These are phyloP conservation scores for Monodelphis domestica DNA, from an alignment of 2,797 vertebrate species.

Conservation along the genomic window DNA sequence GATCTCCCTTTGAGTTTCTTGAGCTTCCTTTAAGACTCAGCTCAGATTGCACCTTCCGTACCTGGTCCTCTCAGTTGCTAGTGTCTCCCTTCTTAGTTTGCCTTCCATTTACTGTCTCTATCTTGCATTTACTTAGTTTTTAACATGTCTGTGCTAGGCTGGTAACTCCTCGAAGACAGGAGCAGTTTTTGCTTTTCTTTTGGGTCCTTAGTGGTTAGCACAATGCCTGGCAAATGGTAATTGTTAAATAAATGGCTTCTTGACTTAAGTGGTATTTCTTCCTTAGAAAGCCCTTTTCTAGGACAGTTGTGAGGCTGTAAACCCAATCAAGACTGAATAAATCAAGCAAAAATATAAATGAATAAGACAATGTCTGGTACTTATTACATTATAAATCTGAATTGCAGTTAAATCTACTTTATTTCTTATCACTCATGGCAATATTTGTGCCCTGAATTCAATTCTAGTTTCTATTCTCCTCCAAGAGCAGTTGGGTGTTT, in stretches of 20 bases:
- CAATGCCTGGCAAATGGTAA: neutral
- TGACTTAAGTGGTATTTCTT: neutral
- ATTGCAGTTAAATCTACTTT: neutral
- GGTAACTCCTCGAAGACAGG: neutral
- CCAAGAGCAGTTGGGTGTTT: neutral
- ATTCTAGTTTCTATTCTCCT: neutral
- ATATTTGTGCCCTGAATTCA: neutral
- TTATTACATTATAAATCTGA: neutral
- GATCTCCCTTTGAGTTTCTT: too few relatives aligned
- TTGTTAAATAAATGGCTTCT: neutral
- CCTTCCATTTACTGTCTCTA: too few relatives aligned
- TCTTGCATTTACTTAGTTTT: neutral
- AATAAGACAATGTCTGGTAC: neutral
- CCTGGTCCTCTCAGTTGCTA: too few relatives aligned
- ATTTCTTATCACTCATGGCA: neutral
- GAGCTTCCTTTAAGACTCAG: too few relatives aligned
- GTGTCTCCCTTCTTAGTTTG: too few relatives aligned
- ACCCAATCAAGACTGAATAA: neutral
- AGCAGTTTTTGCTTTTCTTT: neutral
- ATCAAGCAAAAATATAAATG: neutral
- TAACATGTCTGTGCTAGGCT: neutral
- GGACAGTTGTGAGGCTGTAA: neutral
- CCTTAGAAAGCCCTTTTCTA: neutral
- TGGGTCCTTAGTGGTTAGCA: neutral
- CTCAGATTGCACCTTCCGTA: too few relatives aligned